These are phyloP conservation scores for Anabacerthia variegaticeps DNA, from an alignment of 2,797 vertebrate genomes.

Conservation along the genomic window DNA sequence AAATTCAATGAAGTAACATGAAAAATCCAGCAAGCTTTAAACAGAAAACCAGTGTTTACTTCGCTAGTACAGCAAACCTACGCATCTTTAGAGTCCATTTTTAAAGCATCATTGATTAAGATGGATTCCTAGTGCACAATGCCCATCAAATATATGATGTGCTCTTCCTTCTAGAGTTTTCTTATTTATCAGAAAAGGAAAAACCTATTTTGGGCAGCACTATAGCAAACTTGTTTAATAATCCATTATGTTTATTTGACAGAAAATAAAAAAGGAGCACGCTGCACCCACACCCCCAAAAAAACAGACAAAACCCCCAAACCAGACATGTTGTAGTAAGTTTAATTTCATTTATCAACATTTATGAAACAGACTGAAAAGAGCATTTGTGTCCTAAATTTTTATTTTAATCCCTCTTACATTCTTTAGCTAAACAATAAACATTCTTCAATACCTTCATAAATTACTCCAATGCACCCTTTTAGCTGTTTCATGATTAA, in stretches of 20 bases:
- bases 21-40: neutral
- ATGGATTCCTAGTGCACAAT: neutral
- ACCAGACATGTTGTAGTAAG: neutral
- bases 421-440: conserved; percentile 33
- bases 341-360: neutral
- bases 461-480: neutral
- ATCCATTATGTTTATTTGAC: neutral
- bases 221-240: neutral
- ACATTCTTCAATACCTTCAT: neutral
- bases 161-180: neutral
- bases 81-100: neutral
- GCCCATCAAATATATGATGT: neutral
- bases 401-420: neutral
- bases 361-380: neutral
- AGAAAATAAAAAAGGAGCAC: neutral
- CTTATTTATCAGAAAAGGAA: neutral
- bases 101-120: neutral
- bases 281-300: rapidly evolving
- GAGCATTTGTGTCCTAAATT: neutral
- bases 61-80: neutral
- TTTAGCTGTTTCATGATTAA: neutral
- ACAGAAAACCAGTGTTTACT: neutral
- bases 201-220: neutral
- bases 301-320: neutral
- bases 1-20: neutral